Evolutionary conservation across 2,113 vertebrate genomes (phyloP).

Genomic region (Chroicocephalus ridibundus): DNA sequence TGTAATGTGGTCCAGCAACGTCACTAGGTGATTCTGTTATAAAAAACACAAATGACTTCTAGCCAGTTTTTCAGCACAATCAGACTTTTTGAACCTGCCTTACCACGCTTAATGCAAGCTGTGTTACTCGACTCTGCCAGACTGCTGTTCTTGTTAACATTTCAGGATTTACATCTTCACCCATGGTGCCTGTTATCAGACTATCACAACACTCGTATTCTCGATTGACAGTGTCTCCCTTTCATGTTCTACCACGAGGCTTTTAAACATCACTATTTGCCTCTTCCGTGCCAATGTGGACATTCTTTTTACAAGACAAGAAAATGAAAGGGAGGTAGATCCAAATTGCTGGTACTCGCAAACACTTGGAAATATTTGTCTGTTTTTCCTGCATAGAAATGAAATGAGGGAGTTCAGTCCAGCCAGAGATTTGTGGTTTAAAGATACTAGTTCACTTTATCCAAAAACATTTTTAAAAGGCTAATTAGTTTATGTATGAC

Average conservation of each 20-base stretch:
- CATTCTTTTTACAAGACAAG: neutral
- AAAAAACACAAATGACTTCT: neutral
- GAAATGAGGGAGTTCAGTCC: neutral
- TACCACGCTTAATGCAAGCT: neutral
- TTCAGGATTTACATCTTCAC: neutral
- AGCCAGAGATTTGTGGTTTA: neutral
- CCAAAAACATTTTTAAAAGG: neutral
- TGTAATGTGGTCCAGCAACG: neutral
- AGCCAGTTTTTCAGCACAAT: neutral
- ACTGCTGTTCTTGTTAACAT: neutral
- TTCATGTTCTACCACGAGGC: neutral
- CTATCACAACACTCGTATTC: neutral
- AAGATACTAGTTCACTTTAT: neutral
- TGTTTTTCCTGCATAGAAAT: neutral
- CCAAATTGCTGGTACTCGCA: neutral
- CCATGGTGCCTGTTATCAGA: neutral
- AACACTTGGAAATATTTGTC: neutral
- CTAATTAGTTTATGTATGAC: neutral
- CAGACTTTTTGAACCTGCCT: neutral
- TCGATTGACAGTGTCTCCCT: neutral
- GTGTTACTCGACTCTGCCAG: neutral
- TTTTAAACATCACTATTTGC: neutral
- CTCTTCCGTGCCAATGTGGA: neutral
- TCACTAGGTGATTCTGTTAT: neutral
- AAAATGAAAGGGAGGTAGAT: neutral